Percentiles rank a stretch among this genome's conserved stretches.
phyloP scores from a whole-genome alignment of 2,888 invertebrate genomes.

The Philereme vetulata region DNA sequence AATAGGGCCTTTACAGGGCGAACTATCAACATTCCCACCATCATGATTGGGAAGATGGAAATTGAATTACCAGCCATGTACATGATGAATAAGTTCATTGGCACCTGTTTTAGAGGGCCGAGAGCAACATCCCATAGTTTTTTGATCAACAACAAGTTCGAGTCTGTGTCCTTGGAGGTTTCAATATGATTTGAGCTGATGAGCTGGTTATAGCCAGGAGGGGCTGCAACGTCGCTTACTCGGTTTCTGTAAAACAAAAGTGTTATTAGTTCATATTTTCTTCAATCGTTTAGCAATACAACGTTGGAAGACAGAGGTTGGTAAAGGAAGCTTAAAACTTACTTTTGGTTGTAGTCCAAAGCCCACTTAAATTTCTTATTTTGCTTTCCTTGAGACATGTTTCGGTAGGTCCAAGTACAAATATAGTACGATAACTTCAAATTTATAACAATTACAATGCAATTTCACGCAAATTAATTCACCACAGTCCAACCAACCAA shows the following conservation, averaged over 20 bases:
- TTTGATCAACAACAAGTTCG: constrained; percentile 93
- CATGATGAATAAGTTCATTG: constrained; percentile 99
- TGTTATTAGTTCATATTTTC: neutral
- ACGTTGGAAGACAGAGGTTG: neutral
- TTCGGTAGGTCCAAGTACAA: neutral
- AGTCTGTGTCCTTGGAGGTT: constrained; percentile 91
- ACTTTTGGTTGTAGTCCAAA: constrained; percentile 85
- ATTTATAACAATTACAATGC: too few species aligned
- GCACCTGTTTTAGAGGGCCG: constrained; percentile 97
- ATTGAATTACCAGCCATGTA: constrained; percentile 99
- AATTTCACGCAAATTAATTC: too few species aligned
- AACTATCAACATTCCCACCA: constrained; percentile 99
- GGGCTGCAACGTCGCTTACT: constrained; percentile 86
- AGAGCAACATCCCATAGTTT: constrained; percentile 98
- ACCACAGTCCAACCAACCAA: too few species aligned
- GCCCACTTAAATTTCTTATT: constrained; percentile 86
- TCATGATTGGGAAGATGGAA: constrained; percentile 99
- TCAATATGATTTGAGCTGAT: constrained; percentile 89
- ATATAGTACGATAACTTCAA: neutral
- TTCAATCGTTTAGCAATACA: neutral
- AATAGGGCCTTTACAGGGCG: constrained; percentile 98
- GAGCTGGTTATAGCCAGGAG: constrained; percentile 93
- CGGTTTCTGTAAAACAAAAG: constrained; percentile 53
- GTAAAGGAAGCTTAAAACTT: constrained; percentile 41
- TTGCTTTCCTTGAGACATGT: constrained; percentile 70